Conservation (phyloP, 1,140 invertebrate genomes). For the Leucophenga varia region DNA sequence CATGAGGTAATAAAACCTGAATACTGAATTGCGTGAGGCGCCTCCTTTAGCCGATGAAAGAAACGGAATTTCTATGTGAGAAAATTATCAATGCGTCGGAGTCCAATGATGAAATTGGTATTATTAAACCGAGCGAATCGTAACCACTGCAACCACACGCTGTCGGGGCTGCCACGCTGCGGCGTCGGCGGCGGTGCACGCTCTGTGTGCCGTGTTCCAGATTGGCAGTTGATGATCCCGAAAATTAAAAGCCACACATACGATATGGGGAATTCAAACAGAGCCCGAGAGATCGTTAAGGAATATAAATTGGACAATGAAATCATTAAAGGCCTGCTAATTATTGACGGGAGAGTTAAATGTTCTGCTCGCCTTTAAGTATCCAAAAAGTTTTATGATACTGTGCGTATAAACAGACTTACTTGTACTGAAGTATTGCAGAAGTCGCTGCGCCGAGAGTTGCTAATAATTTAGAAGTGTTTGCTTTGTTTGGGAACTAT, state of each 20-base stretch:
- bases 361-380: slow-evolving; percentile 28
- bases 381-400: slow-evolving; percentile 21
- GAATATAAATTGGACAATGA: slow-evolving; percentile 54
- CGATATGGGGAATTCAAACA: slow-evolving; percentile 31
- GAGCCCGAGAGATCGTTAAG: slow-evolving; percentile 39
- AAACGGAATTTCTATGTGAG: slow-evolving; percentile 42
- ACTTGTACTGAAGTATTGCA: too few relatives aligned
- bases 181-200: slow-evolving; percentile 14
- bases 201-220: slow-evolving; percentile 11
- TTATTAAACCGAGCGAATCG: slow-evolving; percentile 45
- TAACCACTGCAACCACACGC: slow-evolving; percentile 8
- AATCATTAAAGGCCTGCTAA: slow-evolving; percentile 49
- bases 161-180: too few relatives aligned
- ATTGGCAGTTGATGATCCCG: slow-evolving; percentile 30
- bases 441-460: too few relatives aligned
- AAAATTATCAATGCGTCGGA: slow-evolving; percentile 56
- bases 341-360: slow-evolving; percentile 32
- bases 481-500: too few relatives aligned
- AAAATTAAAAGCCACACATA: slow-evolving; percentile 48
- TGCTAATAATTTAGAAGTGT: too few relatives aligned
- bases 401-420: too few relatives aligned
- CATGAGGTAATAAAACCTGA: slow-evolving; percentile 48
- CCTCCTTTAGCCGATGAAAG: slow-evolving; percentile 43
- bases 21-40: slow-evolving; percentile 51
- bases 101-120: slow-evolving; percentile 48